Percentiles rank a stretch among this genome's conserved stretches.
These are phyloP conservation scores for Rattus rattus DNA, from an alignment of 2,113 vertebrate genomes.

Conservation along the genomic window DNA sequence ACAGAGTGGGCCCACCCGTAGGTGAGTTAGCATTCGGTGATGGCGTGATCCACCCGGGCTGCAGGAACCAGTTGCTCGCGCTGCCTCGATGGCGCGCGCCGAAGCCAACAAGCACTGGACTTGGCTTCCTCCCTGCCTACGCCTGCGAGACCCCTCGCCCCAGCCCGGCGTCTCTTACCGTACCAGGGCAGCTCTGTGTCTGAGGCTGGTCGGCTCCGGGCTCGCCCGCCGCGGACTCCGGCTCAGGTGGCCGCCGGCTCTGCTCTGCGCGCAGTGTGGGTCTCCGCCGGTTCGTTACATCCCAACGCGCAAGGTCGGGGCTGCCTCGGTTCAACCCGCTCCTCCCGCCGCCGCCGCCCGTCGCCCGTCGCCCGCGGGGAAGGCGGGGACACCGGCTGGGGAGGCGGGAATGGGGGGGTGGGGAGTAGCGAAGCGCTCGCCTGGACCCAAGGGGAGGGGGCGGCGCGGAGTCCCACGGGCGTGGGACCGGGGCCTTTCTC, in stretches of 20 bases:
- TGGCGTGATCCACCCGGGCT: not conserved
- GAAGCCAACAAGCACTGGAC: not conserved
- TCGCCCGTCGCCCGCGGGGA: conserved; percentile 76
- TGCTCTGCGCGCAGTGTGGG: conserved; percentile 3
- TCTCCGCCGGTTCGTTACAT: conserved; percentile 74
- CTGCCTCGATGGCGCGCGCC: conserved; percentile 49
- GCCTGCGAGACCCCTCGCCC: not conserved
- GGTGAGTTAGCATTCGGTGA: not conserved
- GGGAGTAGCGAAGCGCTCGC: conserved; percentile 70
- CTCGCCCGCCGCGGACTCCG: conserved; percentile 56
- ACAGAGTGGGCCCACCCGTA: not conserved
- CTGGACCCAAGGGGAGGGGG: conserved; percentile 73
- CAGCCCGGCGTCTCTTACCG: conserved; percentile 64
- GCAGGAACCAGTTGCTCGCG: not conserved
- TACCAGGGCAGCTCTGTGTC: conserved; percentile 41
- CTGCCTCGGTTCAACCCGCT: conserved; percentile 66
- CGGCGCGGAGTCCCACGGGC: conserved; percentile 33
- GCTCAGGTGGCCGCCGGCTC: not conserved
- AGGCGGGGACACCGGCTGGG: conserved; percentile 78
- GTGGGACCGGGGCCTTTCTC: conserved; percentile 45
- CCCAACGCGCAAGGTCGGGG: conserved; percentile 59
- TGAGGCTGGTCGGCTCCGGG: conserved; percentile 58
- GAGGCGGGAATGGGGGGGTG: conserved; percentile 80
- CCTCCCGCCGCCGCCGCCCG: conserved; percentile 66
- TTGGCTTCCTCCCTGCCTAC: conserved; percentile 6